Percentiles rank a stretch among this genome's conserved stretches.
Evolutionary conservation across 2,888 invertebrate genomes (phyloP).

Genomic region (Cephus rjabovi): DNA sequence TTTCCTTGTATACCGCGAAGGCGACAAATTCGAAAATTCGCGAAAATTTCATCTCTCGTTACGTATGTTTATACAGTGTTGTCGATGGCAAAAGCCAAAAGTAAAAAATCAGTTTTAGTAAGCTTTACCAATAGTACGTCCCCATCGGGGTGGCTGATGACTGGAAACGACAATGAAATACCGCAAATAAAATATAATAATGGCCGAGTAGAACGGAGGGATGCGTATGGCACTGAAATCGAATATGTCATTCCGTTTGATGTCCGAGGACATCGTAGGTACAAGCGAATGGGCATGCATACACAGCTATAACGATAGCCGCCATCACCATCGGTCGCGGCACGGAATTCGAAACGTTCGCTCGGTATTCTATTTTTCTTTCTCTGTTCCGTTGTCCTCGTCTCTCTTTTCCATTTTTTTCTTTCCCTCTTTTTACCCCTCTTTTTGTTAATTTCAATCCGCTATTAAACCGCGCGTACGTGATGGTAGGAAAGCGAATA

Average conservation of each 20-base stretch:
- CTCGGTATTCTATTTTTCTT: background rate
- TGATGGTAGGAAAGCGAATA: background rate
- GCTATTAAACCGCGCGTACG: slow-evolving; percentile 9
- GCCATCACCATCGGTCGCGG: background rate
- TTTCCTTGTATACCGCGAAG: background rate
- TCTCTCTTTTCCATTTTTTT: background rate
- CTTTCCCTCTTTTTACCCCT: background rate
- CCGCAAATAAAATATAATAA: background rate
- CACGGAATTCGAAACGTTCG: slow-evolving; percentile 3
- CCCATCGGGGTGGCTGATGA: background rate
- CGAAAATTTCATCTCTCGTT: background rate
- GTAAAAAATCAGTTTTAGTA: no score
- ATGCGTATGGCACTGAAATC: background rate
- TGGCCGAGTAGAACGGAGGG: background rate
- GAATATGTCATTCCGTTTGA: slow-evolving; percentile 8
- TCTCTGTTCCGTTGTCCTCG: background rate
- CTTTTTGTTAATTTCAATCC: slow-evolving; percentile 4
- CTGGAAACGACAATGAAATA: background rate
- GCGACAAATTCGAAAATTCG: background rate
- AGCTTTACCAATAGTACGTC: background rate
- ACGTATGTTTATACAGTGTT: background rate
- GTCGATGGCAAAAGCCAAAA: background rate
- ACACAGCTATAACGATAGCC: background rate
- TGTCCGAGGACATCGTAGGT: background rate
- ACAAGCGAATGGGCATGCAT: background rate